Evolutionary conservation across 2,888 invertebrate species (phyloP), one percentile per base, ranked within the genome.

Genomic region (Aproaerema taeniolella): DNA sequence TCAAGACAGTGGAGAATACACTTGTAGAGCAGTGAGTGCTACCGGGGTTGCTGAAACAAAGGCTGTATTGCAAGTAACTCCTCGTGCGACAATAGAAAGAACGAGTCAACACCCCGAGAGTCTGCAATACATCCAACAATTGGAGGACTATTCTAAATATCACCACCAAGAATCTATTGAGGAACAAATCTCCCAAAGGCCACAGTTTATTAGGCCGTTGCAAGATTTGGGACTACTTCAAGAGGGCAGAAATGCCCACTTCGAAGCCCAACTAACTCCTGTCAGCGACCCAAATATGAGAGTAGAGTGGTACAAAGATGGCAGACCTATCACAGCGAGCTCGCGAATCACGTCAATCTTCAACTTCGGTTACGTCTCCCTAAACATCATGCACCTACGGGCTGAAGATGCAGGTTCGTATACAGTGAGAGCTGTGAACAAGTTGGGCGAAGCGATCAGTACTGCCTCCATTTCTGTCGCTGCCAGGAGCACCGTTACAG

Each of bases 321-420:
- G 97, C 55, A 91, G 93, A 76, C 92, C 97, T 16, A 94, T 99
- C 65, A 97, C 96, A 86, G 96, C 97, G 72, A 98, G 98, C 88
- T 97, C 97, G 76, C 92, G 98, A 88, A 97, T 97, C 88, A 95
- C 95, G 76, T 96, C 97, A 77, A 95, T 96, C 90, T 96, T 96
- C 91, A 98, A 98, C 92, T 98, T 98, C 91, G 98, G 98, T 78
- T 97, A 97, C 91, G 97, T 98, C 89, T 96, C 97, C 88, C 93
- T 98, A 70, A 98, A 98, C 88, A 97, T 99, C 85, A 90, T 97
- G 93, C 97, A 98, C 92, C 94, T 98, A 90, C 94, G 97, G 89
- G 92, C 94, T 89, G 98, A 99, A 92, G 99, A 99, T 92, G 93
- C 95, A 70, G 98, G 98, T 85, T 93, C 94, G 81, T 97, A 97